phyloP scores from a whole-genome alignment of 2,113 vertebrate genomes.

The Myrmecophaga tridactyla region DNA sequence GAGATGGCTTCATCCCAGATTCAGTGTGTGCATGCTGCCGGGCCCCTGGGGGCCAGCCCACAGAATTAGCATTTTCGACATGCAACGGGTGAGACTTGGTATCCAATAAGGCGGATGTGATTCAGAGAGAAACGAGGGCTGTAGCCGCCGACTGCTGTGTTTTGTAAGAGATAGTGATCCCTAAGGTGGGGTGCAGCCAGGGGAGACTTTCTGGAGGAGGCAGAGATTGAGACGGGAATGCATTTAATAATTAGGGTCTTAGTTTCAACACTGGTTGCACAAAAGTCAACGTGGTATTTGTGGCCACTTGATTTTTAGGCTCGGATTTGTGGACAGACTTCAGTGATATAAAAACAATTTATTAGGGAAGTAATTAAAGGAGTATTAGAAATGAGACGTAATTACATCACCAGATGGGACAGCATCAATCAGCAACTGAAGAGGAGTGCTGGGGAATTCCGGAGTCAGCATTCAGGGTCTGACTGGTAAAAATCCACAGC shows the following conservation, averaged over 20 bases:
- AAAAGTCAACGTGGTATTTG: too few relatives aligned
- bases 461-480: too few relatives aligned
- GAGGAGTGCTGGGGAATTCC: too few relatives aligned
- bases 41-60: slow-evolving; percentile 60
- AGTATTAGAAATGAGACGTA: too few relatives aligned
- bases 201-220: slow-evolving; percentile 44
- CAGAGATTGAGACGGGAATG: background rate
- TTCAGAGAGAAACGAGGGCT: background rate
- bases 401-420: too few relatives aligned
- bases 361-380: too few relatives aligned
- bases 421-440: too few relatives aligned
- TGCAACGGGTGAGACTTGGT: slow-evolving; percentile 22
- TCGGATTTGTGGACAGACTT: too few relatives aligned
- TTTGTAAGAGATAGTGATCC: background rate
- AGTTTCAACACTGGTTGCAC: background rate
- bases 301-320: too few relatives aligned
- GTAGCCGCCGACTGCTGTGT: background rate
- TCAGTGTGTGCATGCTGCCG: slow-evolving; percentile 55
- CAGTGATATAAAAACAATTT: too few relatives aligned
- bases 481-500: too few relatives aligned
- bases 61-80: slow-evolving; percentile 68
- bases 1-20: slow-evolving; percentile 58
- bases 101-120: background rate
- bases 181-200: background rate
- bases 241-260: background rate